A percentile compares a stretch with the other conserved stretches of the same genome.
Conservation (phyloP, 1,140 invertebrate species). For the Platyscapa corneri region DNA sequence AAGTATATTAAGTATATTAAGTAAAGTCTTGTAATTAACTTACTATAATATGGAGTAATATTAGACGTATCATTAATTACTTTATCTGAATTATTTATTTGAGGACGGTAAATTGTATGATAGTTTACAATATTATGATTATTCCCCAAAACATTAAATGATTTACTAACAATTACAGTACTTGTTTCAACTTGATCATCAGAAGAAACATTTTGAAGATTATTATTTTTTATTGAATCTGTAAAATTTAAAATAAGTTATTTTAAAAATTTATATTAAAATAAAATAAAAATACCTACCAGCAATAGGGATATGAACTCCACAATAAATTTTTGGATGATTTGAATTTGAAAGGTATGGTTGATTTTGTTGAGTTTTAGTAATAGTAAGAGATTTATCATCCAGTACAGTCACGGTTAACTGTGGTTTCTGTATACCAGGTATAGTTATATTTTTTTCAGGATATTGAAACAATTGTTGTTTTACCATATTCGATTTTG, state of each 20-base stretch:
- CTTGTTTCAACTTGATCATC: conserved; percentile 68
- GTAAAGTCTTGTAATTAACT: neutral
- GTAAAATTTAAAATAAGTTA: conserved; percentile 9
- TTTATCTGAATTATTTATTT: conserved; percentile 66
- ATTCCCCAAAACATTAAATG: conserved; percentile 64
- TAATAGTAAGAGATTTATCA: conserved; percentile 69
- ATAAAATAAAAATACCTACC: conserved; percentile 7
- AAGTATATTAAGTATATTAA: too few relatives aligned
- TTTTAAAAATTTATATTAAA: neutral
- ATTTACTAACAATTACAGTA: conserved; percentile 75
- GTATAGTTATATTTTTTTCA: neutral
- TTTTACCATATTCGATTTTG: conserved; percentile 7
- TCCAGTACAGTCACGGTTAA: conserved; percentile 70
- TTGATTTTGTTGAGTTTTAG: conserved; percentile 68
- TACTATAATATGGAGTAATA: conserved; percentile 69
- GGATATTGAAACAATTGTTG: conserved; percentile 2
- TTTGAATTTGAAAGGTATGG: conserved; percentile 61
- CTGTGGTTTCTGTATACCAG: conserved; percentile 54
- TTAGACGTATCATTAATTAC: conserved; percentile 62
- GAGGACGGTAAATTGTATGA: conserved; percentile 65
- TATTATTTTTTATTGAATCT: conserved; percentile 31
- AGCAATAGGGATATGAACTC: conserved; percentile 67
- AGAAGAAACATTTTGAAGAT: conserved; percentile 44
- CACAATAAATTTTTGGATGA: conserved; percentile 67
- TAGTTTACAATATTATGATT: conserved; percentile 68